Conservation (phyloP, 2,888 invertebrate genomes). For the Electrophaes corylata region DNA sequence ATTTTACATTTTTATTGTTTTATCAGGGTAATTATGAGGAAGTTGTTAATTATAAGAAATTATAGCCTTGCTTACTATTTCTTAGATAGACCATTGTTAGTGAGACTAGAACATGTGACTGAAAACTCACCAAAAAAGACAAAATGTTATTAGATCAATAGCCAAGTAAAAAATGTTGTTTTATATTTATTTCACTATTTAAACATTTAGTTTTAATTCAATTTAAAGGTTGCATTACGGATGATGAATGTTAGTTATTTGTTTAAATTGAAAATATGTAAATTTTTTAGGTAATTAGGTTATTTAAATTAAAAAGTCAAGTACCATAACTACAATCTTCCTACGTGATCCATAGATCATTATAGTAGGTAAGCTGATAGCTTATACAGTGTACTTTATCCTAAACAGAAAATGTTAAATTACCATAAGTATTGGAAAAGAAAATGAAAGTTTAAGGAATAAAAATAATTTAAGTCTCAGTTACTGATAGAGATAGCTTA, state of each 20-base stretch:
- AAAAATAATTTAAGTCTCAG: too few species aligned
- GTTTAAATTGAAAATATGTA: constrained; percentile 26
- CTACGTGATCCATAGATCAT: not conserved
- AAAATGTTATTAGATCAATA: constrained; percentile 29
- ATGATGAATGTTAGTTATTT: constrained; percentile 19
- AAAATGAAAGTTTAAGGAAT: too few species aligned
- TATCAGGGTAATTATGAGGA: constrained; percentile 32
- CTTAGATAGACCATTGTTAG: constrained; percentile 41
- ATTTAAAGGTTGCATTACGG: too few species aligned
- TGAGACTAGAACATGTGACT: constrained; percentile 34
- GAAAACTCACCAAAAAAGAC: constrained; percentile 37
- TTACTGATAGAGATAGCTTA: not conserved
- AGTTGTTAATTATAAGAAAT: constrained; percentile 32
- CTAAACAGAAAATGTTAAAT: too few species aligned
- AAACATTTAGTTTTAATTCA: constrained; percentile 12
- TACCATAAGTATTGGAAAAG: too few species aligned
- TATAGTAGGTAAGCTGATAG: not conserved
- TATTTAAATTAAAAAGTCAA: constrained; percentile 14
- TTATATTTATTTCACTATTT: constrained; percentile 18
- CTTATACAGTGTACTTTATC: not conserved
- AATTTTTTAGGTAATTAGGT: constrained; percentile 20
- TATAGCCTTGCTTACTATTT: constrained; percentile 36
- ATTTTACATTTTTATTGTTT: constrained; percentile 25
- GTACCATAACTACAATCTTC: not conserved
- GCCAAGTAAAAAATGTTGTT: constrained; percentile 25